Percentiles rank a stretch among this genome's conserved stretches.
Conservation (phyloP, 2,113 vertebrate species). For the Heterotis niloticus region DNA sequence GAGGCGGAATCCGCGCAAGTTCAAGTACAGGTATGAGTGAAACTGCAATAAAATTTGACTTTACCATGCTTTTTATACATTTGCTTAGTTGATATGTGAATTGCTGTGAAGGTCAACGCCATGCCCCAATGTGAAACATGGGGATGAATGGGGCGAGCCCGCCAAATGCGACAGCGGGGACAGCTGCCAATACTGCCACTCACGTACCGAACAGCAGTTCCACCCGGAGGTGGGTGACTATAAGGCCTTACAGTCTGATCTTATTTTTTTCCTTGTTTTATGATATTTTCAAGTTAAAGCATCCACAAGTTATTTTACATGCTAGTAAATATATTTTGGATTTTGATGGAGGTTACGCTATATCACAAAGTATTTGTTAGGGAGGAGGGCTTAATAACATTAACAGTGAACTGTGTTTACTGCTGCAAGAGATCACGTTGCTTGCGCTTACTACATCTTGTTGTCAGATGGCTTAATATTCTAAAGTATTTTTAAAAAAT, state of each 20-base stretch:
- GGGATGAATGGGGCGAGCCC: slow-evolving; percentile 89
- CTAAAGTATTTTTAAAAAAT: too few relatives aligned
- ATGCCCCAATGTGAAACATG: slow-evolving; percentile 85
- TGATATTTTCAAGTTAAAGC: background rate
- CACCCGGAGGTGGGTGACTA: slow-evolving; percentile 78
- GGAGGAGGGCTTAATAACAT: too few relatives aligned
- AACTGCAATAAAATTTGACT: background rate
- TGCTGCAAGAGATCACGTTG: too few relatives aligned
- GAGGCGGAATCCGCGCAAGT: slow-evolving; percentile 79
- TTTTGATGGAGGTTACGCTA: too few relatives aligned
- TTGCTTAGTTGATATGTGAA: background rate
- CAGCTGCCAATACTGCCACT: slow-evolving; percentile 84
- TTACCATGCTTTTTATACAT: too few relatives aligned
- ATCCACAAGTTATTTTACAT: background rate
- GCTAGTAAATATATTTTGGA: too few relatives aligned
- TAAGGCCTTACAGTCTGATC: background rate
- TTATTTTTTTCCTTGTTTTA: background rate
- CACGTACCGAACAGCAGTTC: slow-evolving; percentile 89
- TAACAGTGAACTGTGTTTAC: background rate
- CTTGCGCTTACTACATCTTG: too few relatives aligned
- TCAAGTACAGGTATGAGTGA: slow-evolving; percentile 77
- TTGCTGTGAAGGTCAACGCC: slow-evolving; percentile 73
- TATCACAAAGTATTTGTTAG: too few relatives aligned
- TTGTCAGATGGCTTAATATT: too few relatives aligned
- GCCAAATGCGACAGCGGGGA: slow-evolving; percentile 83